Evolutionary conservation across 2,888 invertebrate genomes (phyloP).

Genomic region (Cyclophora punctaria): DNA sequence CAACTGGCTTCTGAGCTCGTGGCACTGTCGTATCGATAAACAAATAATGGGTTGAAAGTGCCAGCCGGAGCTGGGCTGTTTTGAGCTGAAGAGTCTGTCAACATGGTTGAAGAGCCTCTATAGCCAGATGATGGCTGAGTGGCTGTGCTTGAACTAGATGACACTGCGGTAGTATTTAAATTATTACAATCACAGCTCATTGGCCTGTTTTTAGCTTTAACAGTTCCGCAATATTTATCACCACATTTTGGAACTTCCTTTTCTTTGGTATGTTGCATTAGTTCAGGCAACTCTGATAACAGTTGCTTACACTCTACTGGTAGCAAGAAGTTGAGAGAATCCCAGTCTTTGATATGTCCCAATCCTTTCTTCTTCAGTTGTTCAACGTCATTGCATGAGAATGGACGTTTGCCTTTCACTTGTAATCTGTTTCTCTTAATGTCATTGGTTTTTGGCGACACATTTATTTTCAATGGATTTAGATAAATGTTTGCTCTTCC

Average conservation of each 20-base stretch:
- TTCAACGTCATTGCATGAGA: conserved; percentile 89
- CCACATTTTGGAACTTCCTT: conserved; percentile 56
- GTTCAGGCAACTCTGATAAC: conserved; percentile 86
- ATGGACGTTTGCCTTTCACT: conserved; percentile 77
- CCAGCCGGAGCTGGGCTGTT: conserved; percentile 77
- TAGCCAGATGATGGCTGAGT: conserved; percentile 92
- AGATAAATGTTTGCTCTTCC: conserved; percentile 80
- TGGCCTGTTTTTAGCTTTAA: conserved; percentile 75
- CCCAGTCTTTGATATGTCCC: conserved; percentile 93
- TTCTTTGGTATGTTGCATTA: conserved; percentile 78
- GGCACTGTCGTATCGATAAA: conserved; percentile 87
- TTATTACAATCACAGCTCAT: conserved; percentile 77
- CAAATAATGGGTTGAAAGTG: conserved; percentile 82
- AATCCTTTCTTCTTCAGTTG: conserved; percentile 86
- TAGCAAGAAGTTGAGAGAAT: conserved; percentile 89
- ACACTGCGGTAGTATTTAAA: conserved; percentile 73
- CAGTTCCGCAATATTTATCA: conserved; percentile 62
- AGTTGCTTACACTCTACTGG: conserved; percentile 89
- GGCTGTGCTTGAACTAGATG: conserved; percentile 80
- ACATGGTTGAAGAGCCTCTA: conserved; percentile 88
- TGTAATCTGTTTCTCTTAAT: conserved; percentile 51
- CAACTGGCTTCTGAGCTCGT: conserved; percentile 84
- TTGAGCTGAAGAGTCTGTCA: conserved; percentile 84
- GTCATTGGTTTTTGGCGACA: conserved; percentile 56
- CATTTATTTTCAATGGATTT: conserved; percentile 79